Evolutionary conservation across 2,797 vertebrate species (phyloP), one percentile per base, ranked within the genome.

Genomic region (Novumbra hubbsi): DNA sequence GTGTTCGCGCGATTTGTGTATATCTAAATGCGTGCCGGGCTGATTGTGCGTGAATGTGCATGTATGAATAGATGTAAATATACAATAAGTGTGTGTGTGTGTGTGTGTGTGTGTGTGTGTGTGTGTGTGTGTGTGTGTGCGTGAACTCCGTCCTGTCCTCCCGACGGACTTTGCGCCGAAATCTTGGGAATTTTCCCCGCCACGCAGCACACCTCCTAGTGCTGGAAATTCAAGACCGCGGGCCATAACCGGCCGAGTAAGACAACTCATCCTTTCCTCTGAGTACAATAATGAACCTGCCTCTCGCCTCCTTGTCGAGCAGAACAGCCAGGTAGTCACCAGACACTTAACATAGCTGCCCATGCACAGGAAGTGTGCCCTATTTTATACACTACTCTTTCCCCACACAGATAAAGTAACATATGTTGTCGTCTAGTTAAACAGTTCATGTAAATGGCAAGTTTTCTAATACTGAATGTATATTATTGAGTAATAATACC

Each of bases 201-300:
- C 81, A 74, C 68, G 73, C 71, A 84, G 86, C 85, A 80, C 81
- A 84, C 84, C 87, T 85, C 77, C 74, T 79, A 57, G 65, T 55
- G 70, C 76, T 75, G 77, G 91, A 87, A 93, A 92, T 85, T 81
- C 76, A 86, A 92, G 82, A 82, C 80, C 63, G n/a, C 71, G 24
- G 77, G 74, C 87, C 83, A 91, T 89, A 92, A 91, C 90, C 82
- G 82, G 78, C 78, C 32, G 64, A 88, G 90, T 93, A 89, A 92
- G 87, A 88, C 89, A 91, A 89, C 89, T 87, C 84, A 70, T 73
- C 83, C 88, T 87, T 83, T 78, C 82, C 89, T 88, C 88, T 88
- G 90, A 88, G 87, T 76, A 76, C 88, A 89, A 91, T 93, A 91
- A 93, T 93, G 92, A 93, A 93, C 89, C 88, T 84, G 87, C 84